These are phyloP conservation scores for Drosophila algonquin DNA, from an alignment of 2,888 invertebrate genomes.

Conservation along the genomic window DNA sequence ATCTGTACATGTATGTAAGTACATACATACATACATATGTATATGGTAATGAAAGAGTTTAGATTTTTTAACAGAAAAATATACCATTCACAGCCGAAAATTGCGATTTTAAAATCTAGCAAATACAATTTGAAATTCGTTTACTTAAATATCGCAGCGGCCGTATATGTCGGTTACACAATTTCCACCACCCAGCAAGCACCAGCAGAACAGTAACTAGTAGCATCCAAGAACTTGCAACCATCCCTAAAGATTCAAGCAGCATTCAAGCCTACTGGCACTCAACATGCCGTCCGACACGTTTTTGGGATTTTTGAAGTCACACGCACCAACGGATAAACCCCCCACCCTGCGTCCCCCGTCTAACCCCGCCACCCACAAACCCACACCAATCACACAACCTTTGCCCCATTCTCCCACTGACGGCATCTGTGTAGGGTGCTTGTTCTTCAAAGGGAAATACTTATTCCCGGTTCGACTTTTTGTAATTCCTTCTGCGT, in stretches of 20 bases:
- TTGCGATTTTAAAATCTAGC: background rate
- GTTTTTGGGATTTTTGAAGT: slow-evolving; percentile 81
- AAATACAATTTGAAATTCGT: background rate
- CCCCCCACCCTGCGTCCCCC: slow-evolving; percentile 10
- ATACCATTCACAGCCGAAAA: no score
- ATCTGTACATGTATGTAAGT: no score
- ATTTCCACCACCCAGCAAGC: slow-evolving; percentile 19
- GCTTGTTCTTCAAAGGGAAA: slow-evolving; percentile 55
- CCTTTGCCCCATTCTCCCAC: slow-evolving; percentile 24
- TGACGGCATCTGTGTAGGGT: slow-evolving; percentile 36
- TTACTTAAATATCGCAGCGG: background rate
- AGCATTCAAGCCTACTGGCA: slow-evolving; percentile 45
- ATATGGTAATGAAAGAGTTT: background rate
- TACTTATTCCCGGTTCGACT: slow-evolving; percentile 43
- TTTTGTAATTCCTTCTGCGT: slow-evolving; percentile 58
- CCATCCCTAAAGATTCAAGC: slow-evolving; percentile 4
- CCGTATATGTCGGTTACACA: slow-evolving; percentile 2
- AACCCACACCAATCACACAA: slow-evolving; percentile 3
- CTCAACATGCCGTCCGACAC: slow-evolving; percentile 80
- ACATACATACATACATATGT: no score
- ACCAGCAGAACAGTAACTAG: slow-evolving; percentile 2
- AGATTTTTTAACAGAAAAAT: no score
- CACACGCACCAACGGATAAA: slow-evolving; percentile 67
- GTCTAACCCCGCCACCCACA: slow-evolving; percentile 5
- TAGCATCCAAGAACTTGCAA: background rate